Conservation (phyloP, 1,140 invertebrate species). For the Sycophaga agraensis region DNA sequence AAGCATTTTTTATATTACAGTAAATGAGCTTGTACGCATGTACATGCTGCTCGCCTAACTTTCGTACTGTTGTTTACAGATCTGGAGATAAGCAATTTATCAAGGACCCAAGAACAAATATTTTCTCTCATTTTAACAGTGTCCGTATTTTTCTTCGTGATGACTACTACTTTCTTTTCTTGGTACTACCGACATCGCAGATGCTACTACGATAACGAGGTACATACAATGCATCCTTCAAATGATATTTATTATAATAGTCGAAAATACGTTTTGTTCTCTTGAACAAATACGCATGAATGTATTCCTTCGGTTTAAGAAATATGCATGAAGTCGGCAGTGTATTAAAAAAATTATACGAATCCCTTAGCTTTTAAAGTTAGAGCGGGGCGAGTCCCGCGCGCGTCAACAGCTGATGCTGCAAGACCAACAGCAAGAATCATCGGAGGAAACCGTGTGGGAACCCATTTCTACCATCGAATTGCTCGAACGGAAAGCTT, state of each 20-base stretch:
- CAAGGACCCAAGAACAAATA: constrained; percentile 49
- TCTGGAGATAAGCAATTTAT: neutral
- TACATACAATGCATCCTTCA: constrained; percentile 36
- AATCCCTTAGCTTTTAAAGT: too few relatives aligned
- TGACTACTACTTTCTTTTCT: constrained; percentile 57
- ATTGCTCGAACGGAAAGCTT: constrained; percentile 84
- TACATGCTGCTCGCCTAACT: neutral
- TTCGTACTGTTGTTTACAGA: constrained; percentile 1
- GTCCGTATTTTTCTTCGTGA: constrained; percentile 46
- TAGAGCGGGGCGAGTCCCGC: neutral
- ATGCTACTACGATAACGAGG: constrained; percentile 62
- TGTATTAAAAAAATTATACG: too few relatives aligned
- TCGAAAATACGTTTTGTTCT: too few relatives aligned
- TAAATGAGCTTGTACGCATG: constrained; percentile 45
- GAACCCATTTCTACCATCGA: constrained; percentile 70
- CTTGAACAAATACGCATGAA: too few relatives aligned
- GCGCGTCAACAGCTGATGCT: neutral
- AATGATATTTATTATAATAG: too few relatives aligned
- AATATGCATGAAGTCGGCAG: too few relatives aligned
- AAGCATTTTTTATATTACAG: constrained; percentile 20
- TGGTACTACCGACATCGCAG: constrained; percentile 62
- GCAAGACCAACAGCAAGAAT: neutral
- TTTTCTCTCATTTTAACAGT: constrained; percentile 55
- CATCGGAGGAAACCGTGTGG: too few relatives aligned
- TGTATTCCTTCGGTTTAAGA: too few relatives aligned